Percentiles rank a stretch among this genome's conserved stretches.
phyloP scores from a whole-genome alignment of 2,113 vertebrate genomes.

The Onychostruthus taczanowskii region DNA sequence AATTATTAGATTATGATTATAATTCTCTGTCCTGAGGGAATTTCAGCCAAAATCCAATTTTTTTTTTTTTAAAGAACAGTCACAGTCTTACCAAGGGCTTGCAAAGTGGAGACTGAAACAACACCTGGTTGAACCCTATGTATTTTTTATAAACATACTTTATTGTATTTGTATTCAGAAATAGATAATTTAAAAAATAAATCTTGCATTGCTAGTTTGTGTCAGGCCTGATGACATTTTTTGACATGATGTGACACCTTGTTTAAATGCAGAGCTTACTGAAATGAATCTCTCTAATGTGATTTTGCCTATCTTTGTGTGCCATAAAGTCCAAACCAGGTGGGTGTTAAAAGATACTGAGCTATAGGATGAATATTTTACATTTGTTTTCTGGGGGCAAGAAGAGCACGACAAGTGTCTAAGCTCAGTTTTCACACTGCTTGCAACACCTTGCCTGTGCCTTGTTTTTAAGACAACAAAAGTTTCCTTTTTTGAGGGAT shows the following conservation, averaged over 20 bases:
- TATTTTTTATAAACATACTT: not conserved
- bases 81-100: not conserved
- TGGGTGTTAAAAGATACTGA: not conserved
- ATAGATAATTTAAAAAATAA: not conserved
- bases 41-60: not conserved
- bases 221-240: not conserved
- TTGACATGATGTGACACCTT: not conserved
- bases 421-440: not conserved
- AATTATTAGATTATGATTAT: not conserved
- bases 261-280: not conserved
- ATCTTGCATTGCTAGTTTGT: not conserved
- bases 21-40: not conserved
- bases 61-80: not conserved
- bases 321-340: not conserved
- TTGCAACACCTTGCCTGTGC: not conserved
- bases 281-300: not conserved
- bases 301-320: not conserved
- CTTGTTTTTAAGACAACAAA: not conserved
- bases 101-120: not conserved
- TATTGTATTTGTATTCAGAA: not conserved
- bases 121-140: not conserved
- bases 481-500: not conserved
- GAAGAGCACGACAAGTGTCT: not conserved
- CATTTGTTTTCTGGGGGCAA: not conserved
- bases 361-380: not conserved